These are phyloP conservation scores for Coregonus suidteri DNA, from an alignment of 2,797 vertebrate genomes.

Conservation along the genomic window DNA sequence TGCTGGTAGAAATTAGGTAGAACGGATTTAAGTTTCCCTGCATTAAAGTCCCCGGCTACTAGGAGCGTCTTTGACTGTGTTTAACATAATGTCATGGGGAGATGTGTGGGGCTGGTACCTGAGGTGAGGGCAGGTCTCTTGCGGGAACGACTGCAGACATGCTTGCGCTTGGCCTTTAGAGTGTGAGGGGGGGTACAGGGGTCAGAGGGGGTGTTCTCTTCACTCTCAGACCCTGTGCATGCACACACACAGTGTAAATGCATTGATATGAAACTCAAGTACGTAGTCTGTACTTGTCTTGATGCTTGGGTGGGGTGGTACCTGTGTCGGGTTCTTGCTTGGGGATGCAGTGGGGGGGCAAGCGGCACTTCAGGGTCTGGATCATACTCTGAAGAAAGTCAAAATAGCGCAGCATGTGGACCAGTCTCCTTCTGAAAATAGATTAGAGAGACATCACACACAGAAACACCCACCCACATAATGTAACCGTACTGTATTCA, in stretches of 20 bases:
- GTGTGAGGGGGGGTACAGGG: slow-evolving; percentile 23
- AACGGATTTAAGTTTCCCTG: no score
- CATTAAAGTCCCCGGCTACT: no score
- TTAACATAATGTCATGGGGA: not conserved
- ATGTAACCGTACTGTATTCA: not conserved
- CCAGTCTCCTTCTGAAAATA: slow-evolving; percentile 49
- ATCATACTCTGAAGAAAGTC: slow-evolving; percentile 50
- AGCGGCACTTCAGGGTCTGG: slow-evolving; percentile 32
- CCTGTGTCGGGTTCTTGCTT: slow-evolving; percentile 28
- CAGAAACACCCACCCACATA: not conserved
- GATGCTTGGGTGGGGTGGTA: slow-evolving; percentile 14
- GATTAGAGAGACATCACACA: not conserved
- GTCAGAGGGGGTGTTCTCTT: slow-evolving; percentile 34
- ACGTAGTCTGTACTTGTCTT: not conserved
- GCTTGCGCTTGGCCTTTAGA: slow-evolving; percentile 42
- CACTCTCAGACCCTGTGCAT: slow-evolving; percentile 40
- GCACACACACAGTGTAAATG: not conserved
- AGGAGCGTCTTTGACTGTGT: not conserved
- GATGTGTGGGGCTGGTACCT: slow-evolving; percentile 1
- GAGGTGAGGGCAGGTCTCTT: slow-evolving; percentile 21
- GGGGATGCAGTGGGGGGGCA: slow-evolving; percentile 31
- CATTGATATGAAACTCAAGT: not conserved
- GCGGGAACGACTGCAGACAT: slow-evolving; percentile 25
- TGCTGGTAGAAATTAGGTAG: no score
- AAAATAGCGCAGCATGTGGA: slow-evolving; percentile 52